These are phyloP conservation scores for Hydropotes inermis DNA, from an alignment of 2,113 vertebrate species.

Conservation along the genomic window DNA sequence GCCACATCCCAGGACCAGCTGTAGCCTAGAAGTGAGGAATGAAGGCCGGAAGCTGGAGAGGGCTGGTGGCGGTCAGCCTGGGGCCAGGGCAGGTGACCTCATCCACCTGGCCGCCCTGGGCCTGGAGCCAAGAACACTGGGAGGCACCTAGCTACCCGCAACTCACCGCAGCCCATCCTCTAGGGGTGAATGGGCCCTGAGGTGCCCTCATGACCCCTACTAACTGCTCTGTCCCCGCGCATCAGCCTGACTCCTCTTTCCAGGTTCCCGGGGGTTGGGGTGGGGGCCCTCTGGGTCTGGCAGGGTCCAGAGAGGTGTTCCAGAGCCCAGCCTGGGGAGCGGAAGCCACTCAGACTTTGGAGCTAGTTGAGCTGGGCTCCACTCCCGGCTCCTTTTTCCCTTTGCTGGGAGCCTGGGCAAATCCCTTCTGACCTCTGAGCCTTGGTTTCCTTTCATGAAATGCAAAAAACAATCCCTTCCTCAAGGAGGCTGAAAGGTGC, in stretches of 20 bases:
- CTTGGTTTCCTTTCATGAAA: not conserved
- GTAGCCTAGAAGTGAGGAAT: constrained; percentile 53
- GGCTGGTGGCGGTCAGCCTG: not conserved
- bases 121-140: not conserved
- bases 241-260: not conserved
- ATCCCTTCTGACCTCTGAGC: not conserved
- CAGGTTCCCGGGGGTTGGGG: not conserved
- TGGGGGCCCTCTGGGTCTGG: not conserved
- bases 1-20: constrained; percentile 74
- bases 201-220: not conserved
- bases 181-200: not conserved
- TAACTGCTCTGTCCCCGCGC: not conserved
- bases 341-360: not conserved
- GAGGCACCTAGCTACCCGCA: not conserved
- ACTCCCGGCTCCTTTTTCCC: not conserved
- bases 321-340: not conserved
- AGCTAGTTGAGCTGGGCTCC: not conserved
- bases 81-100: not conserved
- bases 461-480: not conserved
- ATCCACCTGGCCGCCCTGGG: not conserved
- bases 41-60: not conserved
- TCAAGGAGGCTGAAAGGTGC: not conserved
- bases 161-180: not conserved
- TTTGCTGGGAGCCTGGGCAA: not conserved
- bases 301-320: not conserved